Percentiles rank a stretch among this genome's conserved stretches.
Conservation (phyloP, 2,113 vertebrate genomes). For the Urocolius indicus region DNA sequence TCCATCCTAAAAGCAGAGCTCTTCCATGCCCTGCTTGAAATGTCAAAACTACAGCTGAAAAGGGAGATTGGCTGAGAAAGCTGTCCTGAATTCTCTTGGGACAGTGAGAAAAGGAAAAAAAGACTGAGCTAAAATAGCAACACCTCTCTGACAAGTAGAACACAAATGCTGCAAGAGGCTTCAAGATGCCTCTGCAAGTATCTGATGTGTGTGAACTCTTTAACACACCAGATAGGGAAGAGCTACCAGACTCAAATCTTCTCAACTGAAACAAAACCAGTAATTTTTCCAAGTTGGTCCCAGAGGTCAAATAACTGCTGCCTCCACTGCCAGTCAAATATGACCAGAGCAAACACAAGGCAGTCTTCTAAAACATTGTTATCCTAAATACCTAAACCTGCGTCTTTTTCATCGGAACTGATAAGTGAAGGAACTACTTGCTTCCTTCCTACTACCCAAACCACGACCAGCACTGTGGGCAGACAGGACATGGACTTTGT, state of each 20-base stretch:
- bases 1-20: not conserved
- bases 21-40: not conserved
- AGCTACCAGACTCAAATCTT: not conserved
- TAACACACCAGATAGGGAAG: not conserved
- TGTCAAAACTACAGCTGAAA: not conserved
- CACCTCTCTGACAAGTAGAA: not conserved
- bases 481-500: not conserved
- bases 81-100: not conserved
- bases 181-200: not conserved
- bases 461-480: not conserved
- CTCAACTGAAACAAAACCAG: not conserved
- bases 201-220: not conserved
- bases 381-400: not conserved
- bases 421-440: not conserved
- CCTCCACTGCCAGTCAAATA: not conserved
- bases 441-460: not conserved
- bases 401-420: not conserved
- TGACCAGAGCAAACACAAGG: not conserved
- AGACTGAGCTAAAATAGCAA: constrained; percentile 7
- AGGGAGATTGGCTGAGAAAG: not conserved
- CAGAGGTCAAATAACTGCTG: not conserved
- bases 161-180: not conserved
- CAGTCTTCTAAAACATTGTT: not conserved
- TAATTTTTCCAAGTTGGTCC: not conserved
- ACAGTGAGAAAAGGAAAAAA: not conserved